Conservation (phyloP, 2,113 vertebrate genomes). For the Lampris megalopsis region DNA sequence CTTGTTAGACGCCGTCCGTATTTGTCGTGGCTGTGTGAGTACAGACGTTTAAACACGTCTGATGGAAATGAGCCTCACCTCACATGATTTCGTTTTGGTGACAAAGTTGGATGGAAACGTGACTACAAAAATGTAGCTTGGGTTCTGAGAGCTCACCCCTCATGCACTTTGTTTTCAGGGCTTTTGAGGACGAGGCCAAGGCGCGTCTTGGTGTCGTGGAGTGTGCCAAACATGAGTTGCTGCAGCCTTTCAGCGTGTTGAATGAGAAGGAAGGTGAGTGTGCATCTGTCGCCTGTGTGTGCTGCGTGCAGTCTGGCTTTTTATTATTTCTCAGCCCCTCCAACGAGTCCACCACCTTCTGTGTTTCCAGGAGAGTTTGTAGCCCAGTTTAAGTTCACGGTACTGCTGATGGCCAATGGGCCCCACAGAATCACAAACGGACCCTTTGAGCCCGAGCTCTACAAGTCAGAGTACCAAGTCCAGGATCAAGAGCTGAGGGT, state of each 20-base stretch:
- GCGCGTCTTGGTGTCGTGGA: slow-evolving; percentile 95
- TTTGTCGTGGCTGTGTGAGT: too few species aligned
- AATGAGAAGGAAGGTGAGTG: slow-evolving; percentile 96
- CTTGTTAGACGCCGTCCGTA: too few species aligned
- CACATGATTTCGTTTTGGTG: too few species aligned
- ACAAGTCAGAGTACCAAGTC: slow-evolving; percentile 94
- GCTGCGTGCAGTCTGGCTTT: not conserved
- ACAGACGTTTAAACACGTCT: too few species aligned
- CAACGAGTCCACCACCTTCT: not conserved
- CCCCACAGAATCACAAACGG: slow-evolving; percentile 95
- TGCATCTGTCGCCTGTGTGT: not conserved
- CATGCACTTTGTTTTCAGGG: slow-evolving; percentile 76
- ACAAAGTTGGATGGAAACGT: too few species aligned
- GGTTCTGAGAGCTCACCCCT: not conserved
- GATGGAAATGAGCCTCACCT: too few species aligned
- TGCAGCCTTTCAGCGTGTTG: slow-evolving; percentile 95
- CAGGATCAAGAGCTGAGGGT: slow-evolving; percentile 95
- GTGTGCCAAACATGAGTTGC: slow-evolving; percentile 95
- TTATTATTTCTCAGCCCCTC: not conserved
- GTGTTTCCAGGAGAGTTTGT: slow-evolving; percentile 88
- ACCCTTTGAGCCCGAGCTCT: slow-evolving; percentile 90
- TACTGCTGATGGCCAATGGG: slow-evolving; percentile 96
- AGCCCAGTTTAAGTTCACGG: slow-evolving; percentile 98
- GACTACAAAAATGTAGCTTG: too few species aligned
- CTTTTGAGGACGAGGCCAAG: slow-evolving; percentile 96